Evolutionary conservation across 2,888 invertebrate genomes (phyloP).

Genomic region (Stratiomys singularior): DNA sequence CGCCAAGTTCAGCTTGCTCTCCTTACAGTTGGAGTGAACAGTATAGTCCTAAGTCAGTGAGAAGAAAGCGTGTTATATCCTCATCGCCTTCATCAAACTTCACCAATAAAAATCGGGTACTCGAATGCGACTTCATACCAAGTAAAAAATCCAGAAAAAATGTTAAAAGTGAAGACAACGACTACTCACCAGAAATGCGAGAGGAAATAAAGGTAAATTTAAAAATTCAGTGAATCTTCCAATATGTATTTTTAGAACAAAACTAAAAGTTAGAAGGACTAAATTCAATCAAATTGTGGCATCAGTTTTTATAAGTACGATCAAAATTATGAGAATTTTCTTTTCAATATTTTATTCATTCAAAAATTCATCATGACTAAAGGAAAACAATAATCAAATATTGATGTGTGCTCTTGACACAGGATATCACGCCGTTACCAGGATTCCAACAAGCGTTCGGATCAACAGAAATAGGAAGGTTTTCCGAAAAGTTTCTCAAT

Average conservation of each 20-base stretch:
- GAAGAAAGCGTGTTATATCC: slow-evolving; percentile 5
- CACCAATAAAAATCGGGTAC: slow-evolving; percentile 58
- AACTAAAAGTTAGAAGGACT: too few species aligned
- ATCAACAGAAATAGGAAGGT: slow-evolving; percentile 86
- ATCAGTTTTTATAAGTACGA: too few species aligned
- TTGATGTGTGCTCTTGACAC: not conserved
- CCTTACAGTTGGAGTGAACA: slow-evolving; percentile 49
- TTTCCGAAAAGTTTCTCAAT: slow-evolving; percentile 74
- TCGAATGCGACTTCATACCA: slow-evolving; percentile 62
- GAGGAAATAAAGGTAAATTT: slow-evolving; percentile 59
- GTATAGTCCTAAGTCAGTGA: slow-evolving; percentile 44
- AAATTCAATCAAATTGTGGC: too few species aligned
- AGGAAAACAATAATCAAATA: too few species aligned
- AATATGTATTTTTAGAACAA: too few species aligned
- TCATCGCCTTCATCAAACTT: slow-evolving; percentile 28
- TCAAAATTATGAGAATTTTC: too few species aligned
- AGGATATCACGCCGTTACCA: slow-evolving; percentile 71
- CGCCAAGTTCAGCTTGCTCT: slow-evolving; percentile 45
- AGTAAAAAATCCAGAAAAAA: slow-evolving; percentile 61
- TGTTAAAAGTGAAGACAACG: slow-evolving; percentile 43
- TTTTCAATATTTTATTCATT: too few species aligned
- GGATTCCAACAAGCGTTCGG: slow-evolving; percentile 89
- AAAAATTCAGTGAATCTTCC: too few species aligned
- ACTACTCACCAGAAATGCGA: slow-evolving; percentile 54
- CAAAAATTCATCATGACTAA: too few species aligned